Conservation (phyloP, 2,888 invertebrate species). For the Scaptomyza flava region DNA sequence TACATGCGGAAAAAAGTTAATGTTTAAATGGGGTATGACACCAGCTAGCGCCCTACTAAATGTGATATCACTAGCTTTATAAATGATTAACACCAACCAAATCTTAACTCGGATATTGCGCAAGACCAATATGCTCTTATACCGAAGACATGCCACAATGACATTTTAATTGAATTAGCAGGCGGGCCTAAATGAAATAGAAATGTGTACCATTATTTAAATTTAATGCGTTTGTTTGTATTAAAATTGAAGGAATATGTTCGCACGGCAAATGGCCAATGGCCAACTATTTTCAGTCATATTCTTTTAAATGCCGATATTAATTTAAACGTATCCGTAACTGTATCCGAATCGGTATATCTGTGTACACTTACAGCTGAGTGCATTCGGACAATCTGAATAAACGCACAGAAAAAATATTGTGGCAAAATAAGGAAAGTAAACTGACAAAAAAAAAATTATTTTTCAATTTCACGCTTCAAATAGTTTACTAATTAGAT, state of each 20-base stretch:
- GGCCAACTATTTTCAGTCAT: conserved; percentile 21
- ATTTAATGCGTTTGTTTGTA: conserved; percentile 53
- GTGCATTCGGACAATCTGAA: conserved; percentile 68
- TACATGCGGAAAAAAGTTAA: too few species aligned
- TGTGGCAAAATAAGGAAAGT: conserved; percentile 18
- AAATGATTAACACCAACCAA: too few species aligned
- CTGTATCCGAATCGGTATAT: conserved; percentile 19
- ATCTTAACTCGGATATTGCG: too few species aligned
- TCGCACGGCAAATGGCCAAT: conserved; percentile 30
- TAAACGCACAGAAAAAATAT: conserved; percentile 25
- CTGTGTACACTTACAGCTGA: conserved; percentile 60
- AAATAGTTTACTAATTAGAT: conserved; percentile 83
- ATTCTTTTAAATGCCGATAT: conserved; percentile 2
- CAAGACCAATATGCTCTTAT: too few species aligned
- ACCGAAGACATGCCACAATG: too few species aligned
- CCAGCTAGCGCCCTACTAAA: too few species aligned
- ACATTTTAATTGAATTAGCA: too few species aligned
- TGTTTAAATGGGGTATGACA: too few species aligned
- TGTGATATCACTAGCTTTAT: too few species aligned
- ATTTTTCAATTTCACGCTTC: conserved; percentile 83
- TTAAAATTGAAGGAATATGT: conserved; percentile 62
- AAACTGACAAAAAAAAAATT: conserved; percentile 44
- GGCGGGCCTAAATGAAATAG: not conserved
- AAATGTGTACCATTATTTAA: conserved; percentile 26
- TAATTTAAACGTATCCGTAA: conserved; percentile 23